Conservation (phyloP, 2,113 vertebrate species). For the Plecturocebus donacophilus region DNA sequence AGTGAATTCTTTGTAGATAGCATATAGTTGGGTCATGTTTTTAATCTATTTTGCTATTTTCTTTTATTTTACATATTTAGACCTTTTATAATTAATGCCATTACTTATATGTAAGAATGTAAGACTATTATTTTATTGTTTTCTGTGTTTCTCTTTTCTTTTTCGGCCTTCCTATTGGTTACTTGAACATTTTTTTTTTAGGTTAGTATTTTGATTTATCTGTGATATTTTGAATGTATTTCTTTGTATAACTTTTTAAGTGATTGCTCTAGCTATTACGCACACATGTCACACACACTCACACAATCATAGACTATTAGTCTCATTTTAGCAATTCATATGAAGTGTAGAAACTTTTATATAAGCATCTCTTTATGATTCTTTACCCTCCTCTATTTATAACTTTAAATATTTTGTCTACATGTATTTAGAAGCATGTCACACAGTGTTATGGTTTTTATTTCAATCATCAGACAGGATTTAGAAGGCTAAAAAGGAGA, state of each 20-base stretch:
- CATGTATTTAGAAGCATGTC: neutral
- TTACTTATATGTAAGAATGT: neutral
- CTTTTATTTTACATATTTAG: constrained; percentile 5
- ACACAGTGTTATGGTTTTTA: neutral
- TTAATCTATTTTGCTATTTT: neutral
- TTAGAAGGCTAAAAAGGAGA: neutral
- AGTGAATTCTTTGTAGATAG: neutral
- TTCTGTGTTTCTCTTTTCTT: neutral
- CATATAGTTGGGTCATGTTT: neutral
- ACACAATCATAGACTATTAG: neutral
- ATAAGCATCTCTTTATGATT: neutral
- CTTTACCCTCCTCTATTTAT: neutral
- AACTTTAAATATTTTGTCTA: neutral
- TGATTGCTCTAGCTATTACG: neutral
- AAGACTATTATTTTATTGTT: neutral
- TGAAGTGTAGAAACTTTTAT: neutral
- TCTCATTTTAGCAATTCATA: neutral
- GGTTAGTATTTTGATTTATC: neutral
- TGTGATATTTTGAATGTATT: neutral
- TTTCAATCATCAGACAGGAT: neutral
- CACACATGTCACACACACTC: neutral
- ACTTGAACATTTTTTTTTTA: neutral
- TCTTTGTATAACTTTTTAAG: neutral
- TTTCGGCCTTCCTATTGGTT: neutral
- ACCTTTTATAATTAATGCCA: neutral